A percentile compares a stretch with the other conserved stretches of the same genome.
These are phyloP conservation scores for Pollenia labialis DNA, from an alignment of 2,888 invertebrate genomes.

Conservation along the genomic window DNA sequence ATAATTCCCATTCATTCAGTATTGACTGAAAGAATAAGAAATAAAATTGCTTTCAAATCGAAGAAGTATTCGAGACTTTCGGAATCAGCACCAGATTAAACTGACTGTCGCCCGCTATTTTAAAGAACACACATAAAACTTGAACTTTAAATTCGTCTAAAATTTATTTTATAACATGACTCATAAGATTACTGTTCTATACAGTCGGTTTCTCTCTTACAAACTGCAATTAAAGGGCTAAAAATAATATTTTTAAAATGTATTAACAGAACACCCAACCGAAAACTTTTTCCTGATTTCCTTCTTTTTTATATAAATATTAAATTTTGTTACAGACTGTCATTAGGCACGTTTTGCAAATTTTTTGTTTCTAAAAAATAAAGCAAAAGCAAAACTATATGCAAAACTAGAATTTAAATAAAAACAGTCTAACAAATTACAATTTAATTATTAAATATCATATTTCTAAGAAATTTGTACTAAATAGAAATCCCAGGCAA, in stretches of 20 bases:
- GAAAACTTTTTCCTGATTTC: not conserved
- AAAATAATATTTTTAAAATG: not conserved
- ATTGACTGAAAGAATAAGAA: too few species aligned
- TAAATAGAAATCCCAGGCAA: not conserved
- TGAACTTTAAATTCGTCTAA: too few species aligned
- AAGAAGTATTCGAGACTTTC: too few species aligned
- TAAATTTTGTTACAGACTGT: conserved; percentile 41
- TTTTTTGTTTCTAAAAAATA: conserved; percentile 13
- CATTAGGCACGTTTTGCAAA: conserved; percentile 65
- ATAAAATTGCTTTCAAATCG: too few species aligned
- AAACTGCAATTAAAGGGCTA: too few species aligned
- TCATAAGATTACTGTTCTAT: too few species aligned
- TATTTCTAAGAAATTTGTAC: conserved; percentile 56
- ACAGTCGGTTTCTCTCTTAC: too few species aligned
- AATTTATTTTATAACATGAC: too few species aligned
- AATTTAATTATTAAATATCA: conserved; percentile 21
- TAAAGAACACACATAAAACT: too few species aligned
- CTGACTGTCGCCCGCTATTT: too few species aligned
- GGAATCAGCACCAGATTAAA: too few species aligned
- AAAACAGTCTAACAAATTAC: not conserved
- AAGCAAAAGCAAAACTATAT: conserved; percentile 2
- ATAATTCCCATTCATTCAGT: too few species aligned
- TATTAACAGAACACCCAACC: not conserved
- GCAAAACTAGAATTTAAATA: not conserved
- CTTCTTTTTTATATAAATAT: not conserved